phyloP scores from a whole-genome alignment of 2,797 vertebrate species.

The Cephalopachus bancanus region DNA sequence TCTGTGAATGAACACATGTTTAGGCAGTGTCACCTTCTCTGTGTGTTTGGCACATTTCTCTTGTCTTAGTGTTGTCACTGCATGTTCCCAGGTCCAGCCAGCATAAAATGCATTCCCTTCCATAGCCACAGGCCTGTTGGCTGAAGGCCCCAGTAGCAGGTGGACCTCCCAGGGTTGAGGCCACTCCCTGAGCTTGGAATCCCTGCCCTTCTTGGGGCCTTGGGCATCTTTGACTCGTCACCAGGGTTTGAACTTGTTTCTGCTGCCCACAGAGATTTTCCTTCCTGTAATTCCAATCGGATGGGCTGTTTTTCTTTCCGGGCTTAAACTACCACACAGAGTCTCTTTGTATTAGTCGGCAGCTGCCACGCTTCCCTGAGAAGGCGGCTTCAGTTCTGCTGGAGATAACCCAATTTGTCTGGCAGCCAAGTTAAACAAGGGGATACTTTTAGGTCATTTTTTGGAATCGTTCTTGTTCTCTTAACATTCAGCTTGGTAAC shows the following conservation, averaged over 20 bases:
- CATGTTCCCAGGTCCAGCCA: background rate
- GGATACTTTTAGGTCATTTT: background rate
- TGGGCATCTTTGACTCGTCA: background rate
- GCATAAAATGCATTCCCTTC: fast-evolving
- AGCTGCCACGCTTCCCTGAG: no score
- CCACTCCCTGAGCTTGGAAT: background rate
- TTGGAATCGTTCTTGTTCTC: background rate
- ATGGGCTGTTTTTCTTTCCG: background rate
- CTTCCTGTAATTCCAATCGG: background rate
- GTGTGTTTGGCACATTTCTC: no score
- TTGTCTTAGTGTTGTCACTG: background rate
- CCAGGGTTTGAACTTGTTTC: background rate
- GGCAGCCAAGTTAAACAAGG: background rate
- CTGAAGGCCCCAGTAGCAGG: fast-evolving
- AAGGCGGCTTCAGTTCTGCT: background rate
- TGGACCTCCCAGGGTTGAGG: background rate
- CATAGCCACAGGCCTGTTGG: background rate
- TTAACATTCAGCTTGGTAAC: background rate
- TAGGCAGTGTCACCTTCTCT: fast-evolving
- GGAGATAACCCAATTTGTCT: background rate
- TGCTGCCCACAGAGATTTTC: background rate
- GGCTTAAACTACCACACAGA: background rate
- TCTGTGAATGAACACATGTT: background rate
- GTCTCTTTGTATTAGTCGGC: background rate
- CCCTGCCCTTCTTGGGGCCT: background rate